phyloP scores from a whole-genome alignment of 2,797 vertebrate genomes.

The Cynodonichthys magdalenae region DNA sequence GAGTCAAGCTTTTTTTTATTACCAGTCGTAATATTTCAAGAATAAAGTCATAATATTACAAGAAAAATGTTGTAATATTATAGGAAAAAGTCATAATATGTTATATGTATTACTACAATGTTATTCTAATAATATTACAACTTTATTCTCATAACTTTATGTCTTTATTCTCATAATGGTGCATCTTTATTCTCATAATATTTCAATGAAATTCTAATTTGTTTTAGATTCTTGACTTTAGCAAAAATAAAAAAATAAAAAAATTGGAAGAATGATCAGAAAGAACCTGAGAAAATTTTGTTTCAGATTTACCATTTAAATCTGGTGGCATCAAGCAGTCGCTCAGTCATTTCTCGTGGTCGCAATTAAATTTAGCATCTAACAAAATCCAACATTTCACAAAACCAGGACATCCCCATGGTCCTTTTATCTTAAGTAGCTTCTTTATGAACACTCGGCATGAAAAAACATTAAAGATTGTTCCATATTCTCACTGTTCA shows the following conservation, averaged over 20 bases:
- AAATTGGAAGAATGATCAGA: neutral
- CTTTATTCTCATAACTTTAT: too few species aligned
- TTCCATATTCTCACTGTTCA: neutral
- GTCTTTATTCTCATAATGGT: too few species aligned
- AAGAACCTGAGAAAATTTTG: neutral
- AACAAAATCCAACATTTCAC: neutral
- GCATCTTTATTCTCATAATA: too few species aligned
- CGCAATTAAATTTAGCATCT: neutral
- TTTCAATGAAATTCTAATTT: too few species aligned
- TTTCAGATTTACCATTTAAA: neutral
- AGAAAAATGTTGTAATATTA: too few species aligned
- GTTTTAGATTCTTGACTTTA: too few species aligned
- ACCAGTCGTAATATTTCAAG: too few species aligned
- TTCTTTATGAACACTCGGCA: neutral
- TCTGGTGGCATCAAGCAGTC: neutral
- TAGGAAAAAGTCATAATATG: too few species aligned
- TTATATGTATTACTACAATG: too few species aligned
- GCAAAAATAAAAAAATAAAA: neutral
- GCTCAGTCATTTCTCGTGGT: neutral
- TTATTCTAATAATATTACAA: too few species aligned
- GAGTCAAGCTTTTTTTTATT: too few species aligned
- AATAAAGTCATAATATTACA: too few species aligned
- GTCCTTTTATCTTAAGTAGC: neutral
- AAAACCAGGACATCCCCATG: neutral
- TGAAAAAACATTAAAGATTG: neutral